Conservation (phyloP, 1,140 invertebrate species). For the Calliopsis andreniformis region DNA sequence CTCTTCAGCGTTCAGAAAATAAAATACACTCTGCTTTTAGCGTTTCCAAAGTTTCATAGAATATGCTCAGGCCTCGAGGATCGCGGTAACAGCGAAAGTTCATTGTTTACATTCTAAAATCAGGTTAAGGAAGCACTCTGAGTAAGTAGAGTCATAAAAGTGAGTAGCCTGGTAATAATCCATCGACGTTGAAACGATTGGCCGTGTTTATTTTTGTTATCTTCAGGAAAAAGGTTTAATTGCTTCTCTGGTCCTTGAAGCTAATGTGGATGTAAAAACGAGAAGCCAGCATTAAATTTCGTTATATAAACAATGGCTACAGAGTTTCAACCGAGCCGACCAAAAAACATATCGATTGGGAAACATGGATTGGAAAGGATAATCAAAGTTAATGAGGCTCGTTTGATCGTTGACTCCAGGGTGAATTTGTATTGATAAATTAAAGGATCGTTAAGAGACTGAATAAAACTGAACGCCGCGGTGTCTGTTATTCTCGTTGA, state of each 20-base stretch:
- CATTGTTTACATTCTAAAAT: too few species aligned
- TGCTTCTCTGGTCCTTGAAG: not conserved
- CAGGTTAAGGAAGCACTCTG: too few species aligned
- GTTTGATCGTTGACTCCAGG: not conserved
- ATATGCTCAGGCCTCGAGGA: too few species aligned
- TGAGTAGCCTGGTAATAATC: not conserved
- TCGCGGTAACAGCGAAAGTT: too few species aligned
- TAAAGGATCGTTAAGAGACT: not conserved
- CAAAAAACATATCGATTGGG: too few species aligned
- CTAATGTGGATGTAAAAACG: not conserved
- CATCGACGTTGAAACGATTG: constrained; percentile 5
- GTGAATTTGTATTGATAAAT: too few species aligned
- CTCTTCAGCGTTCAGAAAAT: too few species aligned
- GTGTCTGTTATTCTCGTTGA: constrained; percentile 23
- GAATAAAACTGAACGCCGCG: not conserved
- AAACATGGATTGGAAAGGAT: too few species aligned
- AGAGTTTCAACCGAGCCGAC: not conserved
- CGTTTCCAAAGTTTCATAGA: too few species aligned
- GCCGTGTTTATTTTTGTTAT: not conserved
- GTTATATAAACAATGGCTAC: not conserved
- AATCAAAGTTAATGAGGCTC: too few species aligned
- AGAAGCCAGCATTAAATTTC: not conserved
- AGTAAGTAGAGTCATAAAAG: not conserved
- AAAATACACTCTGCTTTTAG: too few species aligned
- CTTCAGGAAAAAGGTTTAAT: not conserved